Evolutionary conservation across 92 coral and sea anemone genomes (phyloP), one percentile per base, ranked within the genome.

Genomic region (Phenganax stokvisi): DNA sequence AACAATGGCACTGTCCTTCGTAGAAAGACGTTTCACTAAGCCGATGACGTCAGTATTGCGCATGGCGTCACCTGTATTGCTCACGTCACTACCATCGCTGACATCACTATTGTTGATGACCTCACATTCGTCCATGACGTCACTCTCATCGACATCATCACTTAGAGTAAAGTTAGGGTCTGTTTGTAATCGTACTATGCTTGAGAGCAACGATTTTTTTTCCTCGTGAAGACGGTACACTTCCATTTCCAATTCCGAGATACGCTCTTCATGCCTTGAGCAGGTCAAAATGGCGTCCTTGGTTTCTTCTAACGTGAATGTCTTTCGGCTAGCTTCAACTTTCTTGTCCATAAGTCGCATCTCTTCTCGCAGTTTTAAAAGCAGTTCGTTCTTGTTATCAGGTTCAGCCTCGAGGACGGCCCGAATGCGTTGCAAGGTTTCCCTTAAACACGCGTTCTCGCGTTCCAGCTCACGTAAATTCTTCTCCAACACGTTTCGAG

Each of bases 211-310:
- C 4, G 97, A 58, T 76, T 92, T 96, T 79, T 92, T 94, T 60
- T 94, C 97, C 53, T 88, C 85, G 63, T 94, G 92, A n/a, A 94
- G 88, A 51, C 89, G 79, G 77, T 76, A 89, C 6, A 94, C 96
- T 79, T 94, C 98, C 17, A 84, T 90, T 76, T 90, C 98, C 72
- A 94, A 74, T 59, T 86, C 98, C 12, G 84, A 63, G n/a, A 79
- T 62, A 12, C 83, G 83, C 63, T 64, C 83, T 20, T 79, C 83
- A 51, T 79, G 83, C 52, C 83, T 51, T 11, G 74, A 17, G 16
- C 73, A 63, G 9, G 72, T 29, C 20, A 13, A n/a, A 13, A 63
- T 8, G 54, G 15, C 60, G 12, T 79, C 71, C 56, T 69, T 64
- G 57, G 52, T 51, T 27, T 79, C 62, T 6, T 44, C 74, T 10